Base-by-base conservation (phyloP, 2,888 invertebrate species). In the Leucophenga maculata region DNA sequence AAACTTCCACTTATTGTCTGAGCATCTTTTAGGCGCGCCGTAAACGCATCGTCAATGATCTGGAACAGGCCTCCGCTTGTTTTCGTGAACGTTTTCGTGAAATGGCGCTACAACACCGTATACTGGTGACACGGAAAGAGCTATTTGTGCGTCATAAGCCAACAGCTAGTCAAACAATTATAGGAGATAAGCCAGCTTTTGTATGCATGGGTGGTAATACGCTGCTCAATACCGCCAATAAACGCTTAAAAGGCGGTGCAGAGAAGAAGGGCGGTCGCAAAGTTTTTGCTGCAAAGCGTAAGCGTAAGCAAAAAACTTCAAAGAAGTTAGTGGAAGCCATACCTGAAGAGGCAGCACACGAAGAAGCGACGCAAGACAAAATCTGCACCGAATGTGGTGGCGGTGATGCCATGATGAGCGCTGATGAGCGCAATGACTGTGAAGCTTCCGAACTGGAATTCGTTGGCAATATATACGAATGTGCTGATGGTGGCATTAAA, bases 51-150 rank as follows among this genome's bases (percentile, higher is more conserved):
- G 14, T 79, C 4, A 39, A 72, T 1, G 71, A 80, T 4, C 60
- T 80, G 46, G 72, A 80, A 11, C 69, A 72, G 0, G 32, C 80
- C 60, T 69, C 76, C 6, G 71, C 72, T 1, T 14, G 50, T 13
- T 78, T 73, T 62, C 57, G n/a, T 6, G 20, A 62, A 3, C 59
- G 70, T 6, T 80, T 80, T 18, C 77, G 70, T n/a, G 71, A 64
- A 6, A 59, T 76, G 75, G 76, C 79, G 0, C 11, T 65, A 1
- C 76, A 73, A 50, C 55, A 73, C 2, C 64, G 78, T 6, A 13
- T 65, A 6, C 3, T 57, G 1, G 65, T 82, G 1, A 74, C 70
- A 4, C 65, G 81, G 1, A 77, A 74, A 31, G 64, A 68, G 0
- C 70, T 75, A 1, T 73, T 50, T 57, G 0, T 65, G 48, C 39